These are phyloP conservation scores for Poicephalus meyeri DNA, from an alignment of 2,113 vertebrate genomes.

Conservation along the genomic window DNA sequence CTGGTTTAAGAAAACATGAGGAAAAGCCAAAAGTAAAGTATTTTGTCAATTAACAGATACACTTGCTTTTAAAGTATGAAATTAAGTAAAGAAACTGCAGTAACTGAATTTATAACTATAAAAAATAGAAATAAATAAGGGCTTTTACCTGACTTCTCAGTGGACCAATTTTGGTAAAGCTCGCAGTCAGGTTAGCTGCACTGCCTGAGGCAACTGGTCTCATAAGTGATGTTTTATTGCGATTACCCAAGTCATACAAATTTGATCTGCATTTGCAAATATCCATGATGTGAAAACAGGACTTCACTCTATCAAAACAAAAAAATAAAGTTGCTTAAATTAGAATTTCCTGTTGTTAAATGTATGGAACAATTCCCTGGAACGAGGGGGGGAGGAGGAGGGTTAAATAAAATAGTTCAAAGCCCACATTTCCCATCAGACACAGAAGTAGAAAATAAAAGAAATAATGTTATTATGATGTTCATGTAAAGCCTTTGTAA, in stretches of 20 bases:
- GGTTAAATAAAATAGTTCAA: neutral
- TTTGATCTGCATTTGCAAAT: conserved; percentile 88
- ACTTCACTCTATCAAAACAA: conserved; percentile 86
- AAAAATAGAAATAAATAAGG: neutral
- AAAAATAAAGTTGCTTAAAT: conserved; percentile 4
- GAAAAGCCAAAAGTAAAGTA: neutral
- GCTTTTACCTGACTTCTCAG: conserved; percentile 88
- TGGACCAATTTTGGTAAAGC: conserved; percentile 88
- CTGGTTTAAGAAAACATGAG: neutral
- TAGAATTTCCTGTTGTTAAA: neutral
- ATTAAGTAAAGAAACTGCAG: neutral
- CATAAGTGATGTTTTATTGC: conserved; percentile 89
- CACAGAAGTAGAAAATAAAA: neutral
- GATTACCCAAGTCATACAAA: conserved; percentile 83
- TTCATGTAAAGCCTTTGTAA: neutral
- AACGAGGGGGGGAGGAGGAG: neutral
- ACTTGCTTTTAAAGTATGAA: neutral
- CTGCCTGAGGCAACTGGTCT: conserved; percentile 84
- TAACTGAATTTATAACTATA: neutral
- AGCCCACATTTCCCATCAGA: neutral
- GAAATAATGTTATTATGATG: neutral
- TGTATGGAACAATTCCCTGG: neutral
- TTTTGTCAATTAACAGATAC: neutral
- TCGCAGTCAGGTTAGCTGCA: conserved; percentile 81
- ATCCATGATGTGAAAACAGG: conserved; percentile 99